Conservation (phyloP, 1,140 invertebrate genomes). For the Panulirus ornatus region DNA sequence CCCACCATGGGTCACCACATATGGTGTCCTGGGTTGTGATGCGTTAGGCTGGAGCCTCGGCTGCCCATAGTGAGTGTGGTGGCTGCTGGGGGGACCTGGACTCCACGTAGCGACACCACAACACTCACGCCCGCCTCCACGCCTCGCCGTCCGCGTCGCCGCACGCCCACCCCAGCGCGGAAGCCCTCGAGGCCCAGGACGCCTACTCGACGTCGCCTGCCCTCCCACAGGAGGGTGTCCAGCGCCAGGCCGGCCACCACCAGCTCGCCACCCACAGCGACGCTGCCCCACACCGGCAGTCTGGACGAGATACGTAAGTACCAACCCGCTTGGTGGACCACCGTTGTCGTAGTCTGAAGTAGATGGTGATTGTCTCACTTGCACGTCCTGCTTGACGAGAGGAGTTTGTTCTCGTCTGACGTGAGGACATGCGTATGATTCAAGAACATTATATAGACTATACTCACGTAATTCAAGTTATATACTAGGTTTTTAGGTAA, state of each 20-base stretch:
- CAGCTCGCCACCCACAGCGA: conserved; percentile 23
- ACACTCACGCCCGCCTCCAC: conserved; percentile 54
- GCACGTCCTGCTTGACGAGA: no score
- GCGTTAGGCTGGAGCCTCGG: conserved; percentile 11
- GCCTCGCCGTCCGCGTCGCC: conserved; percentile 50
- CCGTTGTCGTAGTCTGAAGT: not conserved
- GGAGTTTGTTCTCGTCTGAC: not conserved
- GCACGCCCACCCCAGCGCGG: conserved; percentile 16
- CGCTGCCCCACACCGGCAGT: conserved; percentile 10
- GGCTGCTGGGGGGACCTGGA: conserved; percentile 10
- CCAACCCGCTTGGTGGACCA: not conserved
- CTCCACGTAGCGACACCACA: conserved; percentile 51
- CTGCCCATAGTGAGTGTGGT: conserved; percentile 50
- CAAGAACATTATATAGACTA: not conserved
- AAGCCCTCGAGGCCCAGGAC: not conserved
- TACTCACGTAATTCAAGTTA: not conserved
- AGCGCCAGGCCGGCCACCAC: conserved; percentile 46
- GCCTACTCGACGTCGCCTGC: conserved; percentile 6
- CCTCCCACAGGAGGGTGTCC: conserved; percentile 17
- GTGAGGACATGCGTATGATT: not conserved
- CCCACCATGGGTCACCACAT: no score
- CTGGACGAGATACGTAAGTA: conserved; percentile 46
- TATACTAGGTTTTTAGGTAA: no score
- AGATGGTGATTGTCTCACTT: no score
- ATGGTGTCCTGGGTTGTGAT: no score